These are phyloP conservation scores for Ooceraea biroi DNA, from an alignment of 1,140 invertebrate genomes.

Conservation along the genomic window DNA sequence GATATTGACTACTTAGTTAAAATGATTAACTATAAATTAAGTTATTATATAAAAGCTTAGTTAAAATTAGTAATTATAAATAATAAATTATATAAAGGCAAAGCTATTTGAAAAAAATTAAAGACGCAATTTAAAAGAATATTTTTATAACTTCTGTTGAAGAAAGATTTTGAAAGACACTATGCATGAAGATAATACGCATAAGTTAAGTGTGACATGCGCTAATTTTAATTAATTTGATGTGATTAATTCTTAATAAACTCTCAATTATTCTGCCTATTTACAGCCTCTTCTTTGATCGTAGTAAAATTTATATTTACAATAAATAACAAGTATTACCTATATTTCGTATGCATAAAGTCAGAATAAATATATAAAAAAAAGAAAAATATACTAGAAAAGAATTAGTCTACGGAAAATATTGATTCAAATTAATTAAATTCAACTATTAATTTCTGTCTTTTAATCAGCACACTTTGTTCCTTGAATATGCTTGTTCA, in stretches of 20 bases:
- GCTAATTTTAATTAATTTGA: background rate
- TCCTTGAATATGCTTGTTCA: slow-evolving; percentile 7
- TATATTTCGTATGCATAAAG: slow-evolving; percentile 16
- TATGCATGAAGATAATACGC: no score
- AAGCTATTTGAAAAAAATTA: background rate
- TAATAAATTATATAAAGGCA: no score
- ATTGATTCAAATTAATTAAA: background rate
- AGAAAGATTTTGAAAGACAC: background rate
- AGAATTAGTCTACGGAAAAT: background rate
- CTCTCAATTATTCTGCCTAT: slow-evolving; percentile 16
- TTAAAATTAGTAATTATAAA: background rate
- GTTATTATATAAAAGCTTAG: background rate
- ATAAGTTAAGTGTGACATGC: background rate
- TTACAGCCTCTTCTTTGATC: background rate
- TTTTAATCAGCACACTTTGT: slow-evolving; percentile 18
- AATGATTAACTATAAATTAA: slow-evolving; percentile 1
- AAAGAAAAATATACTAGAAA: background rate
- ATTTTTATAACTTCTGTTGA: background rate
- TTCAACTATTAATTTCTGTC: background rate
- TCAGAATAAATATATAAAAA: background rate
- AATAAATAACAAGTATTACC: background rate
- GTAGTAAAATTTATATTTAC: background rate
- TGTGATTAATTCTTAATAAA: slow-evolving; percentile 39
- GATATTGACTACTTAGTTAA: slow-evolving; percentile 1
- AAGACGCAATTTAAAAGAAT: background rate